Evolutionary conservation across 1,140 invertebrate genomes (phyloP).

Genomic region (Drosophila arizonae): DNA sequence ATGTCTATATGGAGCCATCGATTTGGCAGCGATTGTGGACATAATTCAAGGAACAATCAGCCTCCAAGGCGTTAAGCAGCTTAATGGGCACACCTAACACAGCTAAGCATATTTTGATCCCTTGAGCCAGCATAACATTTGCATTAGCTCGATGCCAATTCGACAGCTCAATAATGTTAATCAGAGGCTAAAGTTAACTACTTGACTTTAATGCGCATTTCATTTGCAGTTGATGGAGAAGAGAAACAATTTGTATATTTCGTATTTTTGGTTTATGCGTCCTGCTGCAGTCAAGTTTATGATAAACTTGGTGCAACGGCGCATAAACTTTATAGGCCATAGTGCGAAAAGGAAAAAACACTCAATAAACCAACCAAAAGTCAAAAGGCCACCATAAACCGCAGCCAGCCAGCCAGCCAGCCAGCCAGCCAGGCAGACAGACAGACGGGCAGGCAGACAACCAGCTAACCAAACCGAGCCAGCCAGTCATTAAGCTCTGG

Average conservation of each 20-base stretch:
- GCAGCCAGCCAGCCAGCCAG: constrained; percentile 40
- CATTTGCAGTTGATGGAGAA: constrained; percentile 31
- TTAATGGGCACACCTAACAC: constrained; percentile 43
- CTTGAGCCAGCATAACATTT: constrained; percentile 26
- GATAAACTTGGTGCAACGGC: constrained; percentile 46
- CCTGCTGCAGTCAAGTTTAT: constrained; percentile 44
- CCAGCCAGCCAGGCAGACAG: constrained; percentile 42
- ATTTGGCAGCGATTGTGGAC: constrained; percentile 9
- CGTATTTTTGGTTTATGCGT: constrained; percentile 32
- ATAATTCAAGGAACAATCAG: constrained; percentile 14
- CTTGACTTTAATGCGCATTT: constrained; percentile 28
- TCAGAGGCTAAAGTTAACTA: constrained; percentile 28
- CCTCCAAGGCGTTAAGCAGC: constrained; percentile 37
- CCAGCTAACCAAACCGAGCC: constrained; percentile 46
- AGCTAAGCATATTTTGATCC: constrained; percentile 13
- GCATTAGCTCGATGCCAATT: background rate
- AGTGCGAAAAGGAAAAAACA: constrained; percentile 16
- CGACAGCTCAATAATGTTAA: constrained; percentile 24
- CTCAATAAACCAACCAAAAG: constrained; percentile 19
- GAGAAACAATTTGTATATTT: background rate
- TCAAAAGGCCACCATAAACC: constrained; percentile 63
- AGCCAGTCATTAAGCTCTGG: constrained; percentile 64
- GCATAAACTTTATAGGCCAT: constrained; percentile 49
- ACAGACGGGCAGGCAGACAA: constrained; percentile 43
- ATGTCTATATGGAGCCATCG: background rate